These are phyloP conservation scores for Agrochola circellaris DNA, from an alignment of 2,888 invertebrate genomes.

Conservation along the genomic window DNA sequence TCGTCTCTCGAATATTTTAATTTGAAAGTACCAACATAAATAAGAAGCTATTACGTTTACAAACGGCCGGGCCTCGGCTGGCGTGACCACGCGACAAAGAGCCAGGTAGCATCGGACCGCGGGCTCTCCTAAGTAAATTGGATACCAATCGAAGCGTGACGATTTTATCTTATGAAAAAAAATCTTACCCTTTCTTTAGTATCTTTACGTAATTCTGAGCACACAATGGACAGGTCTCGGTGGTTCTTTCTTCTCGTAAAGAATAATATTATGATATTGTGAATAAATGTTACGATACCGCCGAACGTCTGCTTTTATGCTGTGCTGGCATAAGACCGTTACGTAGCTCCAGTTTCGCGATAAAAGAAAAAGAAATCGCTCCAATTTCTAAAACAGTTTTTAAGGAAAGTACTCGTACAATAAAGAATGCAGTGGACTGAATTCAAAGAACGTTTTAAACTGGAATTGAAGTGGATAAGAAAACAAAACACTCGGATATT, in stretches of 20 bases:
- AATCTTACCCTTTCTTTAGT: constrained; percentile 80
- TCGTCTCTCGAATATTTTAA: constrained; percentile 81
- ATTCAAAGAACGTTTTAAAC: constrained; percentile 20
- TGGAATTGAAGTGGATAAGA: constrained; percentile 30
- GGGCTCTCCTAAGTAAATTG: constrained; percentile 85
- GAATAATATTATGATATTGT: constrained; percentile 71
- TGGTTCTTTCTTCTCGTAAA: constrained; percentile 66
- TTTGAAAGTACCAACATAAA: constrained; percentile 83
- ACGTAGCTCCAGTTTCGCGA: constrained; percentile 57
- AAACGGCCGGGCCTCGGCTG: constrained; percentile 72
- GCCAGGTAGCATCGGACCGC: constrained; percentile 78
- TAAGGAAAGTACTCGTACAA: constrained; percentile 34
- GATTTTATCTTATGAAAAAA: constrained; percentile 83
- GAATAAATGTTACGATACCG: constrained; percentile 66
- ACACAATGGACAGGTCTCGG: constrained; percentile 79
- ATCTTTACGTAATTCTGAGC: constrained; percentile 82
- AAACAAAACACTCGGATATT: constrained; percentile 30
- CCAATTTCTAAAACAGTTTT: constrained; percentile 43
- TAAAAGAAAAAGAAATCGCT: constrained; percentile 57
- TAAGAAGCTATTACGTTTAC: constrained; percentile 83
- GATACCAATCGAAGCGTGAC: constrained; percentile 86
- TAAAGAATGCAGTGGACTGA: constrained; percentile 38
- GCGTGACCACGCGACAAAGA: constrained; percentile 86
- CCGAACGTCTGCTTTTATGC: constrained; percentile 58
- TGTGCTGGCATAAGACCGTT: constrained; percentile 55